Evolutionary conservation across 1,140 invertebrate genomes (phyloP).

Genomic region (Ceratina australensis): DNA sequence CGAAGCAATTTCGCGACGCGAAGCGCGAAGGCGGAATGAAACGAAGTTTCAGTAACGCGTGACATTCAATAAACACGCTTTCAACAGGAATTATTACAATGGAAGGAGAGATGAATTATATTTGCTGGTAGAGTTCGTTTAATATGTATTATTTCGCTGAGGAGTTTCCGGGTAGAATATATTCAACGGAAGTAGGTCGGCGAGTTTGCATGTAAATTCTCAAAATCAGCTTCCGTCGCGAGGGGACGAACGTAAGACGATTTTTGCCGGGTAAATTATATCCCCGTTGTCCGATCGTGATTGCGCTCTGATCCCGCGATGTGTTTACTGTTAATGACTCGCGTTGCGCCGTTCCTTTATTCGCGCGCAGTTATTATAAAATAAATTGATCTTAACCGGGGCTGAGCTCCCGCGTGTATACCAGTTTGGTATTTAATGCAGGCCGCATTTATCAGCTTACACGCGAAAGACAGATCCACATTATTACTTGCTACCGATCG

Average conservation of each 20-base stretch:
- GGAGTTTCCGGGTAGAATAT: neutral
- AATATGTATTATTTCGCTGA: neutral
- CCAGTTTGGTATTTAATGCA: neutral
- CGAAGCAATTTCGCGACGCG: too few relatives aligned
- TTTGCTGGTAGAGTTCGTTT: neutral
- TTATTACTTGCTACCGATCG: constrained; percentile 49
- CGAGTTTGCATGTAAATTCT: neutral
- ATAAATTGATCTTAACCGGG: neutral
- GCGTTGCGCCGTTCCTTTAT: neutral
- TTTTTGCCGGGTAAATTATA: neutral
- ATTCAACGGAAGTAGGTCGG: neutral
- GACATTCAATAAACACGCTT: neutral
- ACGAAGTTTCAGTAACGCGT: too few relatives aligned
- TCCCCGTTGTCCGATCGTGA: neutral
- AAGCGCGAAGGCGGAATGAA: too few relatives aligned
- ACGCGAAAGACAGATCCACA: constrained; percentile 40
- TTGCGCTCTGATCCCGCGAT: neutral
- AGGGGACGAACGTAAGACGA: neutral
- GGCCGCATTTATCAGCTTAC: constrained; percentile 27
- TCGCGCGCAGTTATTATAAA: neutral
- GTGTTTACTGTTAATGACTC: neutral
- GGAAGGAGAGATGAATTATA: neutral
- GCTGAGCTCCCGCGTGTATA: neutral
- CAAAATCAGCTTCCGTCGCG: neutral
- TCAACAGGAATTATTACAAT: neutral